Percentiles rank a stretch among this genome's conserved stretches.
Evolutionary conservation across 2,113 vertebrate genomes (phyloP).

Genomic region (Leiothrix lutea): DNA sequence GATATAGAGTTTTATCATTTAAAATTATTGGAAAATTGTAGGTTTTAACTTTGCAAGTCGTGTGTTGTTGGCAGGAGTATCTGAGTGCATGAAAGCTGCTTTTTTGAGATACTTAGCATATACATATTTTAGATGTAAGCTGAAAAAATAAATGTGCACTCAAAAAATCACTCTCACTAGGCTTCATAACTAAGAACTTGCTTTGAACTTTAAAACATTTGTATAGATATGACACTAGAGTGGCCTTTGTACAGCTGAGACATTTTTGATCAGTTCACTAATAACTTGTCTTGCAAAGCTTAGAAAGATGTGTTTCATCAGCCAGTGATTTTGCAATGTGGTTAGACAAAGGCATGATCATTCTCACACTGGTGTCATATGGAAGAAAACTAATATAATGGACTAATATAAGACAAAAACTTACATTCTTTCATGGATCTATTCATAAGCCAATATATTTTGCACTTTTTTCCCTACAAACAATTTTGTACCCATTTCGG

Average conservation of each 20-base stretch:
- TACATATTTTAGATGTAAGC: neutral
- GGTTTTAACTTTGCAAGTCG: rapidly evolving
- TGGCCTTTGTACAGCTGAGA: neutral
- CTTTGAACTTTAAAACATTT: neutral
- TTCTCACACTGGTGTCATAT: neutral
- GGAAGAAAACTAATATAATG: neutral
- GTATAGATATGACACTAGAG: neutral
- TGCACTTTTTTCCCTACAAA: neutral
- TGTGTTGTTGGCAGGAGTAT: neutral
- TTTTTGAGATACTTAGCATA: neutral
- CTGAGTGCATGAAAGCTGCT: neutral
- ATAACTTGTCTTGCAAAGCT: neutral
- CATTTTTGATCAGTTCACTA: neutral
- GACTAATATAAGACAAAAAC: neutral
- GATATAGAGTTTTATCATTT: neutral
- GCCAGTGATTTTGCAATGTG: neutral
- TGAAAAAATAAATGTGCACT: neutral
- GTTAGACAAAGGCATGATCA: neutral
- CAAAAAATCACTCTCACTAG: neutral
- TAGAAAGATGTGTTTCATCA: neutral
- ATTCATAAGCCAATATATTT: neutral
- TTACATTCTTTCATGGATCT: neutral
- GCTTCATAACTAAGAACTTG: neutral
- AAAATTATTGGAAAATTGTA: neutral
- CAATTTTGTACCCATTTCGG: neutral